phyloP scores from a whole-genome alignment of 2,888 invertebrate genomes.

The Pycnomerus fuliginosus region DNA sequence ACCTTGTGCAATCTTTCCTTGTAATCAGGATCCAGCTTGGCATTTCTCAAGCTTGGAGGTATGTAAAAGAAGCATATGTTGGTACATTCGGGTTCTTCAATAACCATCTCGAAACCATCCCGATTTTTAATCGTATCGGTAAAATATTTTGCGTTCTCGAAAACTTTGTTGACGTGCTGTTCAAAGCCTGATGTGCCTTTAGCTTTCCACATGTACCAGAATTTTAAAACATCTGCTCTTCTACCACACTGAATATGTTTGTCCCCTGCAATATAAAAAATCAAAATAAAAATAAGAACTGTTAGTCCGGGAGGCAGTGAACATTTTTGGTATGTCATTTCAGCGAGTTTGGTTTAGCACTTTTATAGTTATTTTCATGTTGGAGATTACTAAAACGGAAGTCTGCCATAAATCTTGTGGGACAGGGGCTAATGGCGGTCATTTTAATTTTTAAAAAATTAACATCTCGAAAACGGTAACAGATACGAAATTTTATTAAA shows the following conservation, averaged over 20 bases:
- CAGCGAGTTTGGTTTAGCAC: too few relatives aligned
- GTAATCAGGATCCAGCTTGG: slow-evolving; percentile 57
- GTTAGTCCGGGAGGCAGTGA: too few relatives aligned
- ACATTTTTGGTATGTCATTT: too few relatives aligned
- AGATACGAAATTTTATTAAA: too few relatives aligned
- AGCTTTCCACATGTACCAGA: slow-evolving; percentile 99
- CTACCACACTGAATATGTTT: slow-evolving; percentile 96
- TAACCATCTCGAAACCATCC: slow-evolving; percentile 72
- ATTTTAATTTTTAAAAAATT: too few relatives aligned
- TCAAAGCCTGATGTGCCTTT: slow-evolving; percentile 81
- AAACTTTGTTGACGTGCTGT: slow-evolving; percentile 74
- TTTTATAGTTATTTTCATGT: too few relatives aligned
- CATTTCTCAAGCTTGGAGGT: slow-evolving; percentile 68
- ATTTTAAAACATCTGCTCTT: slow-evolving; percentile 91
- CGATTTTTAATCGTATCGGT: slow-evolving; percentile 64
- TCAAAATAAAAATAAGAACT: neutral
- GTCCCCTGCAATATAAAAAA: slow-evolving; percentile 60
- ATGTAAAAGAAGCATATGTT: slow-evolving; percentile 97
- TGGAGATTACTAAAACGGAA: too few relatives aligned
- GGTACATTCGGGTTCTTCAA: slow-evolving; percentile 84
- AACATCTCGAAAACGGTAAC: too few relatives aligned
- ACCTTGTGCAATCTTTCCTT: slow-evolving; percentile 71
- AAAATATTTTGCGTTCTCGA: slow-evolving; percentile 73
- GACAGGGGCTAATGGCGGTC: too few relatives aligned
- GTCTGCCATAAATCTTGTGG: too few relatives aligned